Evolutionary conservation across 2,113 vertebrate species (phyloP), one percentile per base, ranked within the genome.

Genomic region (Camelus dromedarius): DNA sequence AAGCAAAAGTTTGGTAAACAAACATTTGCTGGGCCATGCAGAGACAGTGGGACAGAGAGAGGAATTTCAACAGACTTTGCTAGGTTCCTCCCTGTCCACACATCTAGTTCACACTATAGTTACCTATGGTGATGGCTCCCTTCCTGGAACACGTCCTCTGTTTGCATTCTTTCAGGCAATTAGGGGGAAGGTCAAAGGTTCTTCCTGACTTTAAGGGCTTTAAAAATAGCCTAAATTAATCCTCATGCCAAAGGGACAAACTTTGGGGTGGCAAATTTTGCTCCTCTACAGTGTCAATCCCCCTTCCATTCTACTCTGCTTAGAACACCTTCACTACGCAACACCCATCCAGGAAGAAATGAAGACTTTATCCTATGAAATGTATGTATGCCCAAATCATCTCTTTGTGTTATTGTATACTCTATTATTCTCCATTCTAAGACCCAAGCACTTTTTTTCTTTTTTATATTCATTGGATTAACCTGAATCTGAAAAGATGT

Each of bases 381-480:
- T 42, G 60, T 32, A 94, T 10, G 46, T 58, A 75, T 38, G 12
- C 18, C 35, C 67, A 46, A 22, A 88, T 89, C 69, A 62, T 90
- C 70, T 54, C 26, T 92, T 96, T 82, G 72, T 50, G 8, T 86
- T 86, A 56, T 1, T 15, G 8, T n/a, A 58, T 54, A 69, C 42
- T 42, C 60, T 73, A 52, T 83, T 90, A 72, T 77, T 93, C 67
- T 96, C 89, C 30, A n/a, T 93, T 88, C 54, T 58, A 79, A 92
- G 16, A 11, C 42, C 70, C 35, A 42, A 73, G 60, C 32, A 95
- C 18, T 73, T 91, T 92, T 52, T 52, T 84, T 50, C 48, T 81
- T 92, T 72, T 85, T 32, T 35, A 58, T 38, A 95, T 94, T 73
- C 67, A 95, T 48, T 96, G 20, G 35, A 72, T 95, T 62, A 82